Base-by-base conservation (phyloP, 2,888 invertebrate species). In the Drosophila gaucha region DNA sequence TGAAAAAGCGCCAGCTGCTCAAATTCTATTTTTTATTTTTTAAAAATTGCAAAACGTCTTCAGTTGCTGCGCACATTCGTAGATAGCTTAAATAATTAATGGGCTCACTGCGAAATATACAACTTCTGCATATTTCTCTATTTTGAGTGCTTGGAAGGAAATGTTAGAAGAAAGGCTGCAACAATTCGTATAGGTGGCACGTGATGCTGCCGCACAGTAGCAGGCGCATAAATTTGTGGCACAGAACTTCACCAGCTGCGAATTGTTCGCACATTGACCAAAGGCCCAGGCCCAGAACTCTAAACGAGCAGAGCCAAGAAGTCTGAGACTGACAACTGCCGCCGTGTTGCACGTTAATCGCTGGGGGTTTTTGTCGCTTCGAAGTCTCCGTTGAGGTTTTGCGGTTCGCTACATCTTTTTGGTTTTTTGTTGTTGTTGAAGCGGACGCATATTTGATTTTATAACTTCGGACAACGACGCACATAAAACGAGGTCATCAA, bases 31-130 rank as follows among this genome's bases (percentile, higher is more conserved):
- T 44, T 58, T 33, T 4, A 20, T 66, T 43, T 60, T 10, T 14
- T 36, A 46, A 62, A 64, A 50, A 64, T 59, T 44, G 51, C 54
- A 31, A 49, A 60, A 57, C 41, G 59, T 57, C 56, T 56, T 50
- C 57, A 39, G 57, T 52, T 50, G 41, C 69, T 58, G 58, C 47
- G 64, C 74, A 66, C 78, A 85, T 85, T 85, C 68, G 78, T 71
- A 86, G 80, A 88, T 89, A 79, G 78, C 73, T 75, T 89, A 67
- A 89, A 89, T 89, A 89, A 89, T 89, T 89, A 87, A 89, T 89
- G 84, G 72, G 78, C 63, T 55, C 50, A 55, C 66, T 63, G 75
- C 75, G 69, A 76, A 63, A 67, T 54, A 43, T 58, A 49, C 47
- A 56, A 57, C 6, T 16, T 12, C 22, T 36, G 14, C 30, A 50